Base-by-base conservation (phyloP, 2,888 invertebrate species). In the Nymphalis polychloros region DNA sequence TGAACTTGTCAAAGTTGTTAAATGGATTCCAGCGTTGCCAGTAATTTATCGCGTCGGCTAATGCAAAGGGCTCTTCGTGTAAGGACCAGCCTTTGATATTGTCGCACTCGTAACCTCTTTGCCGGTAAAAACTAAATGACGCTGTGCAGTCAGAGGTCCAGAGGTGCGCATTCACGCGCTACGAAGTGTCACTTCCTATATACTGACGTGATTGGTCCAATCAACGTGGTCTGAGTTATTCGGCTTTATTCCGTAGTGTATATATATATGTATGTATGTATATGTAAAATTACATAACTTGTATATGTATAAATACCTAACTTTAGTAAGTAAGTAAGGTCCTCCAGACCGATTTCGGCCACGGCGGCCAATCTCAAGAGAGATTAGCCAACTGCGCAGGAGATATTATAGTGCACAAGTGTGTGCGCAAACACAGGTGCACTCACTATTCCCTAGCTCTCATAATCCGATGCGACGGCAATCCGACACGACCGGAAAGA, bases 81-180 rank as follows among this genome's bases (percentile, higher is more conserved):
- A 48, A 67, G 66, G 55, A n/a, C 66, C 6, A 55, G 75, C 69
- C 73, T 70, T 67, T 71, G 69, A 68, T 70, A 68, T 57, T 63
- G 35, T 66, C 60, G 48, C 53, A 68, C 68, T 67, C 67, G 59
- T 61, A 63, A 68, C 64, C 69, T 71, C 67, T 79, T 47, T 78
- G 77, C 76, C 68, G 73, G 74, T 75, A 77, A 79, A 78, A 80
- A 79, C 79, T 79, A 83, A 83, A 79, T 81, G 81, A 80, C 79
- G 79, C 78, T 78, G 13, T 41, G 77, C 79, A 77, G 73, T 75
- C 71, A 72, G 70, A 70, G 67, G 71, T 66, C 63, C 68, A 64
- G 70, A 68, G 67, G 62, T 31, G 27, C 62, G 61, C 68, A 64
- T 72, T 72, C 70, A 70, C 68, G 59, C 52, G 64, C 27, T 57